Percentiles rank a stretch among this genome's conserved stretches.
These are phyloP conservation scores for Drosophila histrio DNA, from an alignment of 2,888 invertebrate species.

Conservation along the genomic window DNA sequence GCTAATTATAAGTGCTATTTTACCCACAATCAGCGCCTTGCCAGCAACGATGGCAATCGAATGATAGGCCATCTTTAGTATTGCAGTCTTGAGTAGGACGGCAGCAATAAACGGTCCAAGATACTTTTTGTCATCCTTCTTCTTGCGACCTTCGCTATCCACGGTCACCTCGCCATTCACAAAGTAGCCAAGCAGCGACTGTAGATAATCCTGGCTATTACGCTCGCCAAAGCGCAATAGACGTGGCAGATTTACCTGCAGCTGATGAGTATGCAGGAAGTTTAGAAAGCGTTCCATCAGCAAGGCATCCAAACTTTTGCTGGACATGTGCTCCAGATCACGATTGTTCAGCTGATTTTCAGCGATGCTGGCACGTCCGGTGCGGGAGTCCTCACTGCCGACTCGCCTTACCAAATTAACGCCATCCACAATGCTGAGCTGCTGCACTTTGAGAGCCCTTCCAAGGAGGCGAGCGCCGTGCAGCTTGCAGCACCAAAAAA, in stretches of 20 bases:
- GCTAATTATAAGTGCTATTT: slow-evolving; percentile 91
- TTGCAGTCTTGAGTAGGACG: slow-evolving; percentile 89
- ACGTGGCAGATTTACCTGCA: slow-evolving; percentile 85
- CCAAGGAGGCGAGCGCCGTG: slow-evolving; percentile 88
- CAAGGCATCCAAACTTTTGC: slow-evolving; percentile 87
- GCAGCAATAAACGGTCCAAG: slow-evolving; percentile 89
- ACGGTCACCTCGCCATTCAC: slow-evolving; percentile 25
- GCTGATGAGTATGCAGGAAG: slow-evolving; percentile 87
- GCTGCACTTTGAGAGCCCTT: slow-evolving; percentile 87
- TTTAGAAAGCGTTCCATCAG: slow-evolving; percentile 86
- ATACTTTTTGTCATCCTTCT: slow-evolving; percentile 86
- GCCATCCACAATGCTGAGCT: slow-evolving; percentile 87
- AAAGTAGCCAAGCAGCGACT: slow-evolving; percentile 83
- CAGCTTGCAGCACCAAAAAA: slow-evolving; percentile 89
- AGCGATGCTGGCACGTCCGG: slow-evolving; percentile 71
- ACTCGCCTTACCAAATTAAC: slow-evolving; percentile 85
- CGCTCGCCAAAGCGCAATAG: slow-evolving; percentile 85
- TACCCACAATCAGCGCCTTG: slow-evolving; percentile 92
- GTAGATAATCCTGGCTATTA: slow-evolving; percentile 81
- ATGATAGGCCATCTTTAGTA: slow-evolving; percentile 90
- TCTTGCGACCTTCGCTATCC: slow-evolving; percentile 85
- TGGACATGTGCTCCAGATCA: slow-evolving; percentile 86
- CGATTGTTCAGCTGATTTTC: slow-evolving; percentile 85
- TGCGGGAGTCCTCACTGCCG: slow-evolving; percentile 78
- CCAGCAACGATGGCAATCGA: slow-evolving; percentile 91